Evolutionary conservation across 2,113 vertebrate genomes (phyloP).

Genomic region (Phalacrocorax brasilianus): DNA sequence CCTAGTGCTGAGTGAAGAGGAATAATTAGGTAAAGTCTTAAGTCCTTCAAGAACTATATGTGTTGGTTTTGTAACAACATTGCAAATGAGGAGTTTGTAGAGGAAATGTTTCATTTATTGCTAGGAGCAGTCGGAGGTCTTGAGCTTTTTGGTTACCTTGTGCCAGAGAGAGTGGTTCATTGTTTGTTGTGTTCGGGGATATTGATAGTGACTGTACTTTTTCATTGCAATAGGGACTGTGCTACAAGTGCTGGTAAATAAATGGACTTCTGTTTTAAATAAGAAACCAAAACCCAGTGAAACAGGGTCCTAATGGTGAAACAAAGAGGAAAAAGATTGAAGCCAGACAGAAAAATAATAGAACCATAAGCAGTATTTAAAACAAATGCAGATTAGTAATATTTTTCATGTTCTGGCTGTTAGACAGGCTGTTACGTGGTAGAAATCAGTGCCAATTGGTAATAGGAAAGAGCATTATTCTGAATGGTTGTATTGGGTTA

Average conservation of each 20-base stretch:
- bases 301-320: neutral
- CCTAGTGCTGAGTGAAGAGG: neutral
- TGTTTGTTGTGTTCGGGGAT: neutral
- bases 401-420: neutral
- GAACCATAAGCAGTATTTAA: neutral
- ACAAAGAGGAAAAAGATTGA: neutral
- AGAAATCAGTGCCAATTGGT: neutral
- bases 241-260: neutral
- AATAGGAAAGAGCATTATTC: neutral
- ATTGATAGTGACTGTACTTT: neutral
- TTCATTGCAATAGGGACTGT: neutral
- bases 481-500: neutral
- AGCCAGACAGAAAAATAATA: neutral
- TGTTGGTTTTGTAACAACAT: neutral
- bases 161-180: neutral
- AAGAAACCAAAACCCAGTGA: neutral
- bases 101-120: neutral
- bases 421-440: neutral
- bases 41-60: neutral
- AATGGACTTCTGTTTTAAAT: neutral
- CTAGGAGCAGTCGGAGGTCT: neutral
- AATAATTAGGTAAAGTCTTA: neutral
- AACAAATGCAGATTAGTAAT: neutral
- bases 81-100: neutral
- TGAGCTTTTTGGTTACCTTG: neutral